Percentiles rank a stretch among this genome's conserved stretches.
Evolutionary conservation across 1,140 invertebrate genomes (phyloP).

Genomic region (Ips typographus): DNA sequence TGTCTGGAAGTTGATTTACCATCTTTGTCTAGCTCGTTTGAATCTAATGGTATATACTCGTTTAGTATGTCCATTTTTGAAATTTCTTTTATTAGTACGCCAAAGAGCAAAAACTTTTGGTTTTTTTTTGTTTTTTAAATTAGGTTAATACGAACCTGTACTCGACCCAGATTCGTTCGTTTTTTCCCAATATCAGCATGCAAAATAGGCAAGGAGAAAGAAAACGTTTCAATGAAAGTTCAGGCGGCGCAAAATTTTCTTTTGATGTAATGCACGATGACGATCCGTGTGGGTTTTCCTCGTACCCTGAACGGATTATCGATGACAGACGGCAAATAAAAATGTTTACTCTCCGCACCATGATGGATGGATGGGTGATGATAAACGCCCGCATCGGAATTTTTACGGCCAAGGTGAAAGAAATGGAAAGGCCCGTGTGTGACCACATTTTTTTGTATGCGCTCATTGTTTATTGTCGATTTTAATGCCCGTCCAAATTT

Average conservation of each 20-base stretch:
- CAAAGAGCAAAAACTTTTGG: not conserved
- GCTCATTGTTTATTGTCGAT: no score
- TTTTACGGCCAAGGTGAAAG: conserved; percentile 3
- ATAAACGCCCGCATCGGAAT: not conserved
- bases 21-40: no score
- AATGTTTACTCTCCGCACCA: not conserved
- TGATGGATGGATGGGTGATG: conserved; percentile 1
- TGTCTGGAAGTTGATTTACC: no score
- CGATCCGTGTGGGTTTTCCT: conserved; percentile 2
- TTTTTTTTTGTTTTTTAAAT: not conserved
- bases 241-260: not conserved
- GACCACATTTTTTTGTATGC: no score
- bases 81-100: not conserved
- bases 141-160: not conserved
- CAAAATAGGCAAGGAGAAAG: not conserved
- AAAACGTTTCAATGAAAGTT: conserved; percentile 1
- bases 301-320: not conserved
- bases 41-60: no score
- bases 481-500: no score
- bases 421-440: not conserved
- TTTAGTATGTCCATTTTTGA: no score
- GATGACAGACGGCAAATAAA: not conserved
- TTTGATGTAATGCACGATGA: not conserved
- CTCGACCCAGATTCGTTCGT: not conserved
- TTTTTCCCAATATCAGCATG: not conserved